Evolutionary conservation across 2,888 invertebrate species (phyloP), one percentile per base, ranked within the genome.

Genomic region (Dasypolia templi): DNA sequence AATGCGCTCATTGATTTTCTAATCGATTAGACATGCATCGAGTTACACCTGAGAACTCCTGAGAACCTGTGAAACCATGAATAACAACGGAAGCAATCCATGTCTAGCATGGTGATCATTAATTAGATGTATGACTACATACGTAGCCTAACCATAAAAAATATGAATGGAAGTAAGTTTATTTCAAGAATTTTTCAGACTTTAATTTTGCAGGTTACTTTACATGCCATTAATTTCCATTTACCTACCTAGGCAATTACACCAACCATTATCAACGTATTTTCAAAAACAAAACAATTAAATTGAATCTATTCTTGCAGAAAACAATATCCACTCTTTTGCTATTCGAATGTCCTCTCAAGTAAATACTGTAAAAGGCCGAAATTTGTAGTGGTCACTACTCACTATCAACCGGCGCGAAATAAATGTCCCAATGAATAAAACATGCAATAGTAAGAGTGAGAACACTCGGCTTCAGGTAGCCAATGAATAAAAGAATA

Each of bases 371-470:
- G 53, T 32, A 39, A 46, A 39, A 49, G 32, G 69, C 55, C 26
- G 62, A 69, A 69, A 55, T 66, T 7, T 62, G 17, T 62, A 51
- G 61, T 59, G 35, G 63, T 35, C 69, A 64, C 39, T 63, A 53
- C 55, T 62, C 56, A 63, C 61, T 68, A 77, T 69, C 44, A 77
- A 63, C 64, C 63, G 62, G 70, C 67, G 73, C 44, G 58, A 81
- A 79, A 84, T 84, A 81, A 85, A 83, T 82, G 83, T 68, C 49
- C 51, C 72, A 63, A 92, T 95, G 94, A 93, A 95, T 95, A 94
- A 95, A 85, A 89, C 90, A 95, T 94, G 91, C 89, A 95, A 94
- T 95, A 93, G 86, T 82, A 88, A 84, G 87, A 93, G 90, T 87
- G 91, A 78, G 61, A 80, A 72, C 81, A 71, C 68, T 72, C 49